Conservation (phyloP, 2,113 vertebrate species). For the Meriones unguiculatus region DNA sequence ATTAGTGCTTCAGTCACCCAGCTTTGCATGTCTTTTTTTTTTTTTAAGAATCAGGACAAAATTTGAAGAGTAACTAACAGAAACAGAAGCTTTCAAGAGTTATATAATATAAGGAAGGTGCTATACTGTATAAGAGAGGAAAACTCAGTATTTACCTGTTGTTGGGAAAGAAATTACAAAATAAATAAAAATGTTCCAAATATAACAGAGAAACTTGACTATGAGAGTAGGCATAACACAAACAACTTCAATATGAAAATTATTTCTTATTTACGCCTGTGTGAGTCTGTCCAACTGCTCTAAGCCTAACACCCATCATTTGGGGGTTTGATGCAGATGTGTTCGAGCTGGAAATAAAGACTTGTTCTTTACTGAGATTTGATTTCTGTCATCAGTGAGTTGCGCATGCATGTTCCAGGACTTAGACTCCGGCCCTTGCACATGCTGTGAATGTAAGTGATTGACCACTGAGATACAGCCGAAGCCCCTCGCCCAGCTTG, state of each 20-base stretch:
- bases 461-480: background rate
- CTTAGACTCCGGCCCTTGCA: background rate
- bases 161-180: conserved; percentile 3
- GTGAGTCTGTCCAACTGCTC: background rate
- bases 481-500: background rate
- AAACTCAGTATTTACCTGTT: background rate
- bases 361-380: conserved; percentile 2
- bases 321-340: background rate
- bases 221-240: background rate
- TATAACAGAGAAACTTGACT: background rate
- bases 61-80: background rate
- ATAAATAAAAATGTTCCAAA: conserved; percentile 27
- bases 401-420: background rate
- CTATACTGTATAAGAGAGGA: background rate
- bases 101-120: background rate
- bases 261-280: background rate
- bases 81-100: background rate
- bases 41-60: background rate
- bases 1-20: conserved; percentile 7
- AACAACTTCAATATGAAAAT: conserved; percentile 22
- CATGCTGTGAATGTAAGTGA: background rate
- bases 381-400: conserved; percentile 37
- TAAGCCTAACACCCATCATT: background rate
- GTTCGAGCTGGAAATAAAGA: background rate
- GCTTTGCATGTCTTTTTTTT: background rate